Evolutionary conservation across 2,888 invertebrate genomes (phyloP).

Genomic region (Catonia carolina): DNA sequence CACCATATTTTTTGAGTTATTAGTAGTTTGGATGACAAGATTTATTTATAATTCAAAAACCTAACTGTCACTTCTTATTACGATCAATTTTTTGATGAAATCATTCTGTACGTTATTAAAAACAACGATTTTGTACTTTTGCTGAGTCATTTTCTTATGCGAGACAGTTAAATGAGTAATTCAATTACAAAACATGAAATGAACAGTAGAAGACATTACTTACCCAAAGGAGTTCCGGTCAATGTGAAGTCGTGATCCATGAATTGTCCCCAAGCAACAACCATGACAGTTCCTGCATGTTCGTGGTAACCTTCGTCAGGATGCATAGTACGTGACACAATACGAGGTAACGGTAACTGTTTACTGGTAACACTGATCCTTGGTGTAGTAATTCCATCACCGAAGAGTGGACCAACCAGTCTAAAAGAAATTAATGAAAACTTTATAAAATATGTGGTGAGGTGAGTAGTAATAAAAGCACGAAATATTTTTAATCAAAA

Average conservation of each 20-base stretch:
- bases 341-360: slow-evolving; percentile 69
- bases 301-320: slow-evolving; percentile 90
- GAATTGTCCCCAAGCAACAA: slow-evolving; percentile 91
- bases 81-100: too few relatives aligned
- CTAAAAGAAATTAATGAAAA: slow-evolving; percentile 41
- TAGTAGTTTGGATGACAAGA: too few relatives aligned
- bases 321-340: slow-evolving; percentile 86
- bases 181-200: too few relatives aligned
- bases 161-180: too few relatives aligned
- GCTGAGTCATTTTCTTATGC: too few relatives aligned
- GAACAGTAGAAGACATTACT: slow-evolving; percentile 32
- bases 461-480: background rate
- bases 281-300: slow-evolving; percentile 88
- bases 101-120: too few relatives aligned
- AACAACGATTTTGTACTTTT: too few relatives aligned
- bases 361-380: slow-evolving; percentile 71
- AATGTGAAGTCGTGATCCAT: slow-evolving; percentile 91
- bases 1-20: too few relatives aligned
- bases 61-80: too few relatives aligned
- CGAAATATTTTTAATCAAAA: background rate
- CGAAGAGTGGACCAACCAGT: slow-evolving; percentile 69
- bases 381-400: slow-evolving; percentile 79
- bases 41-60: too few relatives aligned
- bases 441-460: background rate
- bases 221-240: slow-evolving; percentile 81